Percentiles rank a stretch among this genome's conserved stretches.
Conservation (phyloP, 2,797 vertebrate genomes). For the Diglossa cyanea region DNA sequence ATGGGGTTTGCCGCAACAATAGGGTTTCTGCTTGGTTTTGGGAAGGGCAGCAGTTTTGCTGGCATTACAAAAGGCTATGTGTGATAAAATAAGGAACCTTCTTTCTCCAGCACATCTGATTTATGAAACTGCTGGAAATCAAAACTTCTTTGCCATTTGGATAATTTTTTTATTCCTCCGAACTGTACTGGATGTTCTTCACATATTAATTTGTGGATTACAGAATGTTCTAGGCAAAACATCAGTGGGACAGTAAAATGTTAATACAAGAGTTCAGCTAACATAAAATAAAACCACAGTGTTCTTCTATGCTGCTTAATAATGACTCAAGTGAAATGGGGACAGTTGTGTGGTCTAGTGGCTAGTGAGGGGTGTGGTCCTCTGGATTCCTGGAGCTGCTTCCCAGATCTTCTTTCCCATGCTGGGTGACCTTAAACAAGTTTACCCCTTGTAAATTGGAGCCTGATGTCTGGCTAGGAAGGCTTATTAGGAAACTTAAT, state of each 20-base stretch:
- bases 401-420: conserved; percentile 60
- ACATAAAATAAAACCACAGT: conserved; percentile 66
- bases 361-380: conserved; percentile 58
- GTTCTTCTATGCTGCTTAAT: conserved; percentile 58
- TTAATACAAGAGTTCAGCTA: conserved; percentile 57
- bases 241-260: conserved; percentile 65
- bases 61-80: conserved; percentile 18
- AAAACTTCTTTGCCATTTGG: conserved; percentile 45
- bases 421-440: conserved; percentile 52
- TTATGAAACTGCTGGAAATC: conserved; percentile 59
- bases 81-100: conserved; percentile 66
- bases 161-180: conserved; percentile 32
- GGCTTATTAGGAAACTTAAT: conserved; percentile 36
- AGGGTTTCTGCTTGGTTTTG: conserved; percentile 59
- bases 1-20: conserved; percentile 55
- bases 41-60: conserved; percentile 48
- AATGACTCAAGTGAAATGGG: conserved; percentile 53
- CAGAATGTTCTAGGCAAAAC: conserved; percentile 72
- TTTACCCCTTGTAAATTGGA: conserved; percentile 46
- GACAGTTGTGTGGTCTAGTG: conserved; percentile 68
- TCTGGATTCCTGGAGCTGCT: conserved; percentile 49
- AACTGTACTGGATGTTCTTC: conserved; percentile 64
- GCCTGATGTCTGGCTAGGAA: conserved; percentile 44
- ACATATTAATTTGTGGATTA: conserved; percentile 71
- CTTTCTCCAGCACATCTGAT: conserved; percentile 38